These are phyloP conservation scores for Atopsyche davidsoni DNA, from an alignment of 1,140 invertebrate genomes.

Conservation along the genomic window DNA sequence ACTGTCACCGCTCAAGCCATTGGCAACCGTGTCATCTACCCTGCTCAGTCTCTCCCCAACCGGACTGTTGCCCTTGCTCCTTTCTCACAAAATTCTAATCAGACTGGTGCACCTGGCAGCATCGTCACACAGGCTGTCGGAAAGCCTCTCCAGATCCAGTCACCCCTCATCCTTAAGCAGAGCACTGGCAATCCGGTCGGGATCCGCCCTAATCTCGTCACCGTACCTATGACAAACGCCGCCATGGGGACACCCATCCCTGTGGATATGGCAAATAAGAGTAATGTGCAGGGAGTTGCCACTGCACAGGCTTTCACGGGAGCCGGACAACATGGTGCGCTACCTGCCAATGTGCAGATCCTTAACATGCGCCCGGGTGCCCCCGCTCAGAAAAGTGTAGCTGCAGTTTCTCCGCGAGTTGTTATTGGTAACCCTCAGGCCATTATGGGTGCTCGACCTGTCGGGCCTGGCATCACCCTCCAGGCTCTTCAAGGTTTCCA, in stretches of 20 bases:
- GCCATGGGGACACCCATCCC: constrained; percentile 42
- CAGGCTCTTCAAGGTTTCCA: constrained; percentile 76
- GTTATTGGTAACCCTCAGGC: constrained; percentile 75
- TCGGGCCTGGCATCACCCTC: constrained; percentile 74
- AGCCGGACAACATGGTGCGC: constrained; percentile 53
- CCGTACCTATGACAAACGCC: constrained; percentile 62
- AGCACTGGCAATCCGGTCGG: constrained; percentile 45
- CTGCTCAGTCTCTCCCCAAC: constrained; percentile 52
- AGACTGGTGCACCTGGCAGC: constrained; percentile 35
- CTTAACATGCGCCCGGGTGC: constrained; percentile 73
- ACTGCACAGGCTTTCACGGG: constrained; percentile 53
- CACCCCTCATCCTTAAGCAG: constrained; percentile 64
- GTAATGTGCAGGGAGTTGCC: constrained; percentile 46
- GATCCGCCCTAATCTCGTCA: constrained; percentile 57
- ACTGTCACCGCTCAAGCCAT: constrained; percentile 36
- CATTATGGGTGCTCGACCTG: constrained; percentile 70
- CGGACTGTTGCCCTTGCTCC: constrained; percentile 49
- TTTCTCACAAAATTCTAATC: constrained; percentile 42
- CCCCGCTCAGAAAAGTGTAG: constrained; percentile 65
- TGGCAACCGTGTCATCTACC: constrained; percentile 41
- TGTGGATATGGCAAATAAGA: constrained; percentile 49
- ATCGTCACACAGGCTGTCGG: constrained; percentile 51
- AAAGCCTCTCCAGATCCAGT: constrained; percentile 51
- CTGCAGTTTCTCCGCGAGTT: constrained; percentile 65
- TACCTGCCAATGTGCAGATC: constrained; percentile 76